Conservation (phyloP, 2,888 invertebrate genomes). For the Clivina fossor region DNA sequence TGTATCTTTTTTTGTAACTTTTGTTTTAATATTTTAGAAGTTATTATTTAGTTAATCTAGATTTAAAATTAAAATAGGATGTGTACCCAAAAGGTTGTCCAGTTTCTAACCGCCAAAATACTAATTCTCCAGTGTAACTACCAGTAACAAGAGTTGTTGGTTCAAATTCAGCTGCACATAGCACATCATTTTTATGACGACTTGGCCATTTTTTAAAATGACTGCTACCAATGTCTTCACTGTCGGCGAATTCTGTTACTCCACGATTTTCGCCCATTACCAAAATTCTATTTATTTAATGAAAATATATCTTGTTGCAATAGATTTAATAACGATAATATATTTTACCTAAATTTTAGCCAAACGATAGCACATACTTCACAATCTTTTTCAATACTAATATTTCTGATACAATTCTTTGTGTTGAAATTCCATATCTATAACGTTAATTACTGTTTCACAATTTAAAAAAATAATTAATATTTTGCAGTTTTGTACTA, state of each 20-base stretch:
- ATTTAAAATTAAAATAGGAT: neutral
- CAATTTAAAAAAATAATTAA: neutral
- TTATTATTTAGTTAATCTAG: too few relatives aligned
- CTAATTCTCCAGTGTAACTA: constrained; percentile 76
- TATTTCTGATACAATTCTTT: constrained; percentile 69
- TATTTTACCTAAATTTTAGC: constrained; percentile 58
- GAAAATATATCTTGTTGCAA: neutral
- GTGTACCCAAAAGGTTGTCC: constrained; percentile 69
- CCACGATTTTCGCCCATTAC: constrained; percentile 78
- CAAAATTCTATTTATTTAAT: constrained; percentile 62
- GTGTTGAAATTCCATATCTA: constrained; percentile 84
- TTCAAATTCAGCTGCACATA: constrained; percentile 65
- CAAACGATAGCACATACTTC: constrained; percentile 62
- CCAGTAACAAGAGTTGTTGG: constrained; percentile 74
- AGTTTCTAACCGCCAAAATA: constrained; percentile 81
- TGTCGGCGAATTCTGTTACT: constrained; percentile 68
- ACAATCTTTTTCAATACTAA: constrained; percentile 64
- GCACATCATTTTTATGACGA: constrained; percentile 74
- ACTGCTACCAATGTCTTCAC: constrained; percentile 56
- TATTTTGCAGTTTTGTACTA: neutral
- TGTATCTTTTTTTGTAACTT: too few relatives aligned
- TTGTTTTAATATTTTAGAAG: too few relatives aligned
- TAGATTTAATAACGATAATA: neutral
- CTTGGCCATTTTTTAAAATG: constrained; percentile 67
- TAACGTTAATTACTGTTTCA: constrained; percentile 11